Evolutionary conservation across 2,113 vertebrate species (phyloP), one percentile per base, ranked within the genome.

Genomic region (Perca flavescens): DNA sequence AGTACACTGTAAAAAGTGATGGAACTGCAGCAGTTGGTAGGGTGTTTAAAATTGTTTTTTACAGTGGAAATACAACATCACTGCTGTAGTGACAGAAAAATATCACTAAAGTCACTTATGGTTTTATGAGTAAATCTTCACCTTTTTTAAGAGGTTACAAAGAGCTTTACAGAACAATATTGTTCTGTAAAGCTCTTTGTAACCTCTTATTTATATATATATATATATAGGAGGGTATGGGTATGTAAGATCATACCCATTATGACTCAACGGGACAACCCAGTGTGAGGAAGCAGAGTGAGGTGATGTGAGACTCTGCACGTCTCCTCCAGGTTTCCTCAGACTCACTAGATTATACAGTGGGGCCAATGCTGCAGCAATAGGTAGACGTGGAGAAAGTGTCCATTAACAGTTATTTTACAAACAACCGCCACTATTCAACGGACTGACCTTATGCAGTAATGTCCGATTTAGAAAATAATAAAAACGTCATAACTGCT

Each of bases 241-340:
- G 25, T 25, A 25, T 25, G 25, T 25, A 25, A 25, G 25, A 25
- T 25, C 25, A 40, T 19, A 1, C 1, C 17, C 36, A 16, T 12
- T 11, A 2, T 86, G 83, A 79, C n/a, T 84, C 74, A 78, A 1
- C 46, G 77, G 79, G 70, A 7, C 19, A 65, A 2, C n/a, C 80
- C 80, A 16, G 57, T 2, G 2, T 78, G 74, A 52, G 54, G 47
- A 63, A 36, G 75, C 58, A 21, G 52, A n/a, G 3, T 0, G 71
- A 52, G 74, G 7, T 17, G 77, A 80, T 3, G 86, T 88, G 79
- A 77, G 21, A 11, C 13, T 19, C 64, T 19, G 86, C 88, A 90
- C 80, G 84, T 92, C 53, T 40, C 43, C 10, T 57, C 25, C 1
- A 13, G 28, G 56, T 8, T 67, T 17, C 19, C 52, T 16, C 49